These are phyloP conservation scores for Solea solea DNA, from an alignment of 2,113 vertebrate species.

Conservation along the genomic window DNA sequence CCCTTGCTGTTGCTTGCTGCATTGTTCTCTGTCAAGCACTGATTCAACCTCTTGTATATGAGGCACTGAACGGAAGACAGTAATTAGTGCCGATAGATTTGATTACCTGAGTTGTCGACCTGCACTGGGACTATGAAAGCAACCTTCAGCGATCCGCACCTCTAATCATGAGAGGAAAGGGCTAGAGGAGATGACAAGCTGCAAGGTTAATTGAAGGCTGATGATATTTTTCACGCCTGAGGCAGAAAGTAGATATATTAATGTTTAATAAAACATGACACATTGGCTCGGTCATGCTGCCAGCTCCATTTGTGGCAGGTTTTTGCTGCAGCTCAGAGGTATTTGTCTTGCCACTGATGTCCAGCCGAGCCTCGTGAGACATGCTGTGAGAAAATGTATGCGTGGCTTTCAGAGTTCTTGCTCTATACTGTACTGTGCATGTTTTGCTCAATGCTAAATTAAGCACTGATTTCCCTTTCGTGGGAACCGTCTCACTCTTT, in stretches of 20 bases:
- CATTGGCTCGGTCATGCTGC: background rate
- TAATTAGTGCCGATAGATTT: conserved; percentile 55
- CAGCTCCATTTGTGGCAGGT: conserved; percentile 5
- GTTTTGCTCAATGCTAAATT: conserved; percentile 18
- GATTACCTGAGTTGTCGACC: conserved; percentile 50
- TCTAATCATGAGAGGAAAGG: conserved; percentile 13
- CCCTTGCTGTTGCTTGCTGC: too few relatives aligned
- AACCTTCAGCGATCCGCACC: conserved; percentile 27
- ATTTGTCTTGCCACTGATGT: background rate
- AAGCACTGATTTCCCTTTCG: conserved; percentile 48
- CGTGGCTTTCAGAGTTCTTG: background rate
- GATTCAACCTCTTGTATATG: conserved; percentile 4
- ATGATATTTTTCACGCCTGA: conserved; percentile 53
- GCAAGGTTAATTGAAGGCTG: conserved; percentile 67
- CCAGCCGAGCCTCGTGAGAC: background rate
- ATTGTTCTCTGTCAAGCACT: background rate
- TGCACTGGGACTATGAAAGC: conserved; percentile 26
- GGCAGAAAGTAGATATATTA: conserved; percentile 33
- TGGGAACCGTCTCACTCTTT: conserved; percentile 24
- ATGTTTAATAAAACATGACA: conserved; percentile 54
- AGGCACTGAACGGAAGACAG: conserved; percentile 34
- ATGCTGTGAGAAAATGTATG: background rate
- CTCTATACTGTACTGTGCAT: conserved; percentile 12
- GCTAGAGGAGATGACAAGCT: conserved; percentile 25
- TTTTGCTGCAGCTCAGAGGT: background rate